phyloP scores from a whole-genome alignment of 2,113 vertebrate species.

The Pituophis catenifer region DNA sequence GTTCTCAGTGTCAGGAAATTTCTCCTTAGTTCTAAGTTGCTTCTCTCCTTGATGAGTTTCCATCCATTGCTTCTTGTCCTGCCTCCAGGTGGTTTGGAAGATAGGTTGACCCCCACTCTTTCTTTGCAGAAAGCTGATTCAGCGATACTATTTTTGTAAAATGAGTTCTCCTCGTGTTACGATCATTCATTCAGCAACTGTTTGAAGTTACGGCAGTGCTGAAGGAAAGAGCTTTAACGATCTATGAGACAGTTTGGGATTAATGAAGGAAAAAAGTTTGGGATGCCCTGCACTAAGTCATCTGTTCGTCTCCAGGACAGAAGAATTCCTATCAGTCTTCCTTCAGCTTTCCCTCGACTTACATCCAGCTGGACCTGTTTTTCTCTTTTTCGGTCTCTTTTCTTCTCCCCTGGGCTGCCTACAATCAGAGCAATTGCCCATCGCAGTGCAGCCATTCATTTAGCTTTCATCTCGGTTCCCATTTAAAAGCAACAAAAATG shows the following conservation, averaged over 20 bases:
- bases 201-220: too few species aligned
- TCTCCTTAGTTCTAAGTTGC: too few species aligned
- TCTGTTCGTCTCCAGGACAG: neutral
- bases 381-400: too few species aligned
- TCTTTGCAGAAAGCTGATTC: too few species aligned
- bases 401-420: neutral
- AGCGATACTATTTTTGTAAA: too few species aligned
- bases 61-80: too few species aligned
- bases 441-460: slow-evolving; percentile 5
- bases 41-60: too few species aligned
- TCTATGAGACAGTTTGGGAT: neutral
- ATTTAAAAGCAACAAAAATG: slow-evolving; percentile 20
- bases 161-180: too few species aligned
- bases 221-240: neutral
- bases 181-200: too few species aligned
- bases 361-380: neutral
- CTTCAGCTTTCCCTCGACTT: neutral
- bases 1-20: too few species aligned
- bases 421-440: slow-evolving; percentile 28
- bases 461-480: slow-evolving; percentile 9
- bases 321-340: neutral
- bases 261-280: neutral
- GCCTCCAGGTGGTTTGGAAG: too few species aligned
- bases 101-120: too few species aligned
- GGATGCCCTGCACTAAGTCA: neutral